Evolutionary conservation across 2,888 invertebrate species (phyloP).

Genomic region (Mellilla xanthometata): DNA sequence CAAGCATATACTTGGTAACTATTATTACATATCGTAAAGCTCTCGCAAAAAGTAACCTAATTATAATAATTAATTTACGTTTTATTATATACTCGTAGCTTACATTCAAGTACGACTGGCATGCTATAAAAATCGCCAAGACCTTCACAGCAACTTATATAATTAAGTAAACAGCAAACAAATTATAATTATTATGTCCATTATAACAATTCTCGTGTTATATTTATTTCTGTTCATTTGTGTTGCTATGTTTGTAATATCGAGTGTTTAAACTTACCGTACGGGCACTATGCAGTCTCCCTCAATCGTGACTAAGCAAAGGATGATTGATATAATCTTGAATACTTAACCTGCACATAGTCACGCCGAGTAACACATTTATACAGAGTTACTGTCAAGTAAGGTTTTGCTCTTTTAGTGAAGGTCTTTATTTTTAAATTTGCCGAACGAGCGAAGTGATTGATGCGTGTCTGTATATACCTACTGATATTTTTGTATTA

Average conservation of each 20-base stretch:
- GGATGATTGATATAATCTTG: conserved; percentile 10
- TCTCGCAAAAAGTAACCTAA: conserved; percentile 7
- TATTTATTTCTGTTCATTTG: too few relatives aligned
- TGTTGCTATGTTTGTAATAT: too few relatives aligned
- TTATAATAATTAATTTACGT: conserved; percentile 7
- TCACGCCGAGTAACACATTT: conserved; percentile 4
- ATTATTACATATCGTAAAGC: not conserved
- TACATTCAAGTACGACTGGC: conserved; percentile 7
- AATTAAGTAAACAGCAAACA: conserved; percentile 4
- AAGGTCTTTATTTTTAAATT: too few relatives aligned
- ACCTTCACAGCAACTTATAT: conserved; percentile 4
- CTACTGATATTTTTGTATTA: too few relatives aligned
- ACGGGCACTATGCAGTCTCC: not conserved
- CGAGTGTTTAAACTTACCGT: too few relatives aligned
- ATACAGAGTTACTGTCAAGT: too few relatives aligned
- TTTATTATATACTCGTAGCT: conserved; percentile 4
- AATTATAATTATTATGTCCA: conserved; percentile 1
- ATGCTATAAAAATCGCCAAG: conserved; percentile 8
- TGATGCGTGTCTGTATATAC: too few relatives aligned
- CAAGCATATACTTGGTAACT: conserved; percentile 1
- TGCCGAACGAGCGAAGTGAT: too few relatives aligned
- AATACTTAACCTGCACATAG: conserved; percentile 3
- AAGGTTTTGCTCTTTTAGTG: too few relatives aligned
- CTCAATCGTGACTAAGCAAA: conserved; percentile 7
- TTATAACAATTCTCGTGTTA: too few relatives aligned